phyloP scores from a whole-genome alignment of 2,113 vertebrate genomes.

The Nesogale talazaci region DNA sequence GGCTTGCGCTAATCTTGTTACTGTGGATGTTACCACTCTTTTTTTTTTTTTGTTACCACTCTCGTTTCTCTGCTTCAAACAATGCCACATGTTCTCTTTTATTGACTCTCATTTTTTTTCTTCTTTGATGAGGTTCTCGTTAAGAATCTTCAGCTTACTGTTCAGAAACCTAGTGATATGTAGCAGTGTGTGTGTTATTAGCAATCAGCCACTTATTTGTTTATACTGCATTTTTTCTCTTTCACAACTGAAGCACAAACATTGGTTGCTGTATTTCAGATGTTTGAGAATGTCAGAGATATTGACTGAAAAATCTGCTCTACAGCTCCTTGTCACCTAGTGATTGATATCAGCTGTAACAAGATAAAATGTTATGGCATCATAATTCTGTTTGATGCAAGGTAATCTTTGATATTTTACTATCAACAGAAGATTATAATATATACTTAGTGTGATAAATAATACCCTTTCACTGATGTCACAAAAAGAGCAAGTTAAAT shows the following conservation, averaged over 20 bases:
- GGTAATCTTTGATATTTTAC: conserved; percentile 87
- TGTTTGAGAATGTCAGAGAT: conserved; percentile 73
- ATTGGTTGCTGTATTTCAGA: conserved; percentile 75
- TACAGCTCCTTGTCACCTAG: conserved; percentile 76
- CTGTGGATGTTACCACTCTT: conserved; percentile 63
- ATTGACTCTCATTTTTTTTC: conserved; percentile 60
- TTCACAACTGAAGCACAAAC: conserved; percentile 68
- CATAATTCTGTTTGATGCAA: conserved; percentile 85
- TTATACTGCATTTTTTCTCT: conserved; percentile 57
- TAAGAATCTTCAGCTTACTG: neutral
- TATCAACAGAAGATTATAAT: conserved; percentile 85
- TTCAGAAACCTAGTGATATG: conserved; percentile 65
- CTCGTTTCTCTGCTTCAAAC: conserved; percentile 66
- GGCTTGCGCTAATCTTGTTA: neutral
- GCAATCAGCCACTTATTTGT: conserved; percentile 13
- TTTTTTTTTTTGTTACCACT: conserved; percentile 59
- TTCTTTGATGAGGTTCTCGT: neutral
- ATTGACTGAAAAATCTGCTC: conserved; percentile 75
- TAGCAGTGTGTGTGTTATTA: conserved; percentile 24
- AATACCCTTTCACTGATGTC: conserved; percentile 81
- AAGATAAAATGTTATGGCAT: conserved; percentile 86
- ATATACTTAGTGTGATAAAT: conserved; percentile 84
- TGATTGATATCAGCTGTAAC: conserved; percentile 87
- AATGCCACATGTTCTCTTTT: neutral
- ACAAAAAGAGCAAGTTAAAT: conserved; percentile 73